Percentiles rank a stretch among this genome's conserved stretches.
Evolutionary conservation across 2,797 vertebrate species (phyloP).

Genomic region (Sebastes itinus): DNA sequence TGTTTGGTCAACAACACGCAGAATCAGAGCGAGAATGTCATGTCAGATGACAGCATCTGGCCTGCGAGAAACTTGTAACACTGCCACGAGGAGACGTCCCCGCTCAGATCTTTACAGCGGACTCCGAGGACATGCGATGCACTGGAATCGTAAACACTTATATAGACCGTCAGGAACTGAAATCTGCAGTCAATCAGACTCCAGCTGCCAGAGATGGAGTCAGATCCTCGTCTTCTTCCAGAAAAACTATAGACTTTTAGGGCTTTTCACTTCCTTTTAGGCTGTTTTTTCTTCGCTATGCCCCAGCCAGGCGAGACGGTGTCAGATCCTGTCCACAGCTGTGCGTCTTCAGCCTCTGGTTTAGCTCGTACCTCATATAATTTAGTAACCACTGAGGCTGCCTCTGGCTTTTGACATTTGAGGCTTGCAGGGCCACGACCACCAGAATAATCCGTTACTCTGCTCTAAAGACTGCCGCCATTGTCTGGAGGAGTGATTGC

Average conservation of each 20-base stretch:
- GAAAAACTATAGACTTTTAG: conserved; percentile 42
- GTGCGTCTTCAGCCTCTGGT: conserved; percentile 50
- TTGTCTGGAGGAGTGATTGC: conserved; percentile 56
- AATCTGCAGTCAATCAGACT: conserved; percentile 63
- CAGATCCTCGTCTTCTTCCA: conserved; percentile 38
- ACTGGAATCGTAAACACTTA: conserved; percentile 61
- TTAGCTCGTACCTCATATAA: conserved; percentile 58
- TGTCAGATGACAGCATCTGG: conserved; percentile 31
- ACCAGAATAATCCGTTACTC: conserved; percentile 57
- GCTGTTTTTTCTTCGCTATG: background rate
- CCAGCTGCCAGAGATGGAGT: conserved; percentile 44
- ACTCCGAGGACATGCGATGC: conserved; percentile 42
- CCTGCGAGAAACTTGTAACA: background rate
- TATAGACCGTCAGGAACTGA: conserved; percentile 47
- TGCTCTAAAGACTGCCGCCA: conserved; percentile 51
- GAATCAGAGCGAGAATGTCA: conserved; percentile 3
- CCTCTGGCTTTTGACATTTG: conserved; percentile 59
- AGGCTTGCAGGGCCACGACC: conserved; percentile 47
- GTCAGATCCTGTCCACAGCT: conserved; percentile 66
- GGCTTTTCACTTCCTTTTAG: conserved; percentile 50
- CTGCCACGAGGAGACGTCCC: conserved; percentile 10
- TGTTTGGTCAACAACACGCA: conserved; percentile 39
- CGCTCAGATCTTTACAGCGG: conserved; percentile 19
- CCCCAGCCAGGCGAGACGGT: conserved; percentile 35
- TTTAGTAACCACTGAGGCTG: conserved; percentile 50